Evolutionary conservation across 2,113 vertebrate species (phyloP).

Genomic region (Stigmatopora nigra): DNA sequence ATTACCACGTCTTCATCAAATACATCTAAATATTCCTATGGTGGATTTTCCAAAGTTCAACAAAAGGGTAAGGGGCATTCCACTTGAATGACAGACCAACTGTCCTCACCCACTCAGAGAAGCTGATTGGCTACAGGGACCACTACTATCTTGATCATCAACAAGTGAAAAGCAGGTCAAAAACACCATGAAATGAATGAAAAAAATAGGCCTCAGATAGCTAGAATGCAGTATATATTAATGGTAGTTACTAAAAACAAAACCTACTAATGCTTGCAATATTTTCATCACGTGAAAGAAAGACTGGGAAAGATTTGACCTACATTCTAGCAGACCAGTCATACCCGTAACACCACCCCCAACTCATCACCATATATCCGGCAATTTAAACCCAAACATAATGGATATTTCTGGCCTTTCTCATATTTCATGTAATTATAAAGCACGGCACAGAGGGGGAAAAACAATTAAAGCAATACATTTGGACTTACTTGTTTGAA

Average conservation of each 20-base stretch:
- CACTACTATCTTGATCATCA: conserved; percentile 11
- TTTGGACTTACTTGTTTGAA: conserved; percentile 56
- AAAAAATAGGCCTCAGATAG: not conserved
- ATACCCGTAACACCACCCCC: not conserved
- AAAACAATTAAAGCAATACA: not conserved
- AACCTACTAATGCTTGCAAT: not conserved
- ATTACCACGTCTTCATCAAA: conserved; percentile 27
- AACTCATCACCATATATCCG: conserved; percentile 32
- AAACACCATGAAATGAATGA: not conserved
- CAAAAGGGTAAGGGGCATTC: conserved; percentile 11
- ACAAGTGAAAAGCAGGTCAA: conserved; percentile 16
- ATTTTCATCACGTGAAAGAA: not conserved
- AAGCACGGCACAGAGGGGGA: not conserved
- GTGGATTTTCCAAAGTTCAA: not conserved
- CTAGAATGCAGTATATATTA: not conserved
- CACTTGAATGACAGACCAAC: conserved; percentile 10
- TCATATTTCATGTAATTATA: not conserved
- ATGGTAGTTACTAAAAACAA: not conserved
- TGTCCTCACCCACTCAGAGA: not conserved
- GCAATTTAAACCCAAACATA: conserved; percentile 23
- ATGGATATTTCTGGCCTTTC: not conserved
- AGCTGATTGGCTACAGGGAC: conserved; percentile 37
- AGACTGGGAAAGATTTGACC: conserved; percentile 6
- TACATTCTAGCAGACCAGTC: not conserved
- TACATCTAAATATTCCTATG: not conserved